phyloP scores from a whole-genome alignment of 2,888 invertebrate genomes.

The Gandaritis pyraliata region DNA sequence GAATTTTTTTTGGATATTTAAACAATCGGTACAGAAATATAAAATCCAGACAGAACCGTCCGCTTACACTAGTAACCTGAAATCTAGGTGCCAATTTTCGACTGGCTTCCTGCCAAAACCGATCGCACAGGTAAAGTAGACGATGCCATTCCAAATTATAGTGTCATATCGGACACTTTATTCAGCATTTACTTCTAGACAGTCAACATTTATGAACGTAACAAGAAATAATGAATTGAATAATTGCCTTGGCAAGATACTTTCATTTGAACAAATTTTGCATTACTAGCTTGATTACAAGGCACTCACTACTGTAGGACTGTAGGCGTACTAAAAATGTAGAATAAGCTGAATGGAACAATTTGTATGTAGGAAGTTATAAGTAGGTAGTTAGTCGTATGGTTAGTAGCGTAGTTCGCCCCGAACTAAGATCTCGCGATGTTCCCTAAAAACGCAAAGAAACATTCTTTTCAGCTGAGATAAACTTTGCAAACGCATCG shows the following conservation, averaged over 20 bases:
- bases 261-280: background rate
- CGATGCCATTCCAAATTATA: conserved; percentile 46
- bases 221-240: conserved; percentile 16
- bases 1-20: conserved; percentile 34
- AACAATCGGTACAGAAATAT: conserved; percentile 39
- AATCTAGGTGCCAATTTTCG: conserved; percentile 45
- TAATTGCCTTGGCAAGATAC: conserved; percentile 2
- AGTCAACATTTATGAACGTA: conserved; percentile 1
- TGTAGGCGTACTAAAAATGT: too few relatives aligned
- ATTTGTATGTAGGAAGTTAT: too few relatives aligned
- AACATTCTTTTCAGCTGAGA: too few relatives aligned
- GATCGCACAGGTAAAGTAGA: conserved; percentile 51
- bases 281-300: too few relatives aligned
- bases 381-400: too few relatives aligned
- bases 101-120: conserved; percentile 50
- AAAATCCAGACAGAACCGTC: conserved; percentile 49
- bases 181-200: conserved; percentile 7
- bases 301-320: too few relatives aligned
- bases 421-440: too few relatives aligned
- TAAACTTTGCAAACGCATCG: too few relatives aligned
- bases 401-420: too few relatives aligned
- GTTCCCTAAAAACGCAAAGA: too few relatives aligned
- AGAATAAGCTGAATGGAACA: too few relatives aligned
- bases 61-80: conserved; percentile 44
- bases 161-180: conserved; percentile 41